These are phyloP conservation scores for Vidua chalybeata DNA, from an alignment of 2,113 vertebrate genomes.

Conservation along the genomic window DNA sequence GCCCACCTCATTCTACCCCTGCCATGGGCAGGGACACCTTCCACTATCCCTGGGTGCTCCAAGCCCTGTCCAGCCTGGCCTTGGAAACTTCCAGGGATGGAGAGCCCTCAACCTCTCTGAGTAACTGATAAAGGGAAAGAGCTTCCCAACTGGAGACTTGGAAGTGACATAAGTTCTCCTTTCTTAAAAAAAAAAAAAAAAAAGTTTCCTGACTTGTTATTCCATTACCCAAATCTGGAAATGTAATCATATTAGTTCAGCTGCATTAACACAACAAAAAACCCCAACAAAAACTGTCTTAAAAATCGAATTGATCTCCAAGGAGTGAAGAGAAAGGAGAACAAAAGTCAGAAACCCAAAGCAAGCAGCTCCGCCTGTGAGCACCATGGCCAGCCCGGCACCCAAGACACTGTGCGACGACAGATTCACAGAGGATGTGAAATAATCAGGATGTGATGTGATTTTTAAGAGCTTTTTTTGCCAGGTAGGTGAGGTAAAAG, in stretches of 20 bases:
- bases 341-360: conserved; percentile 21
- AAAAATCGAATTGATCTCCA: not conserved
- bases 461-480: not conserved
- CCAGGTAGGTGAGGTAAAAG: conserved; percentile 40
- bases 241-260: conserved; percentile 61
- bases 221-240: conserved; percentile 57
- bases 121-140: not conserved
- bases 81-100: not conserved
- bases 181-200: not conserved
- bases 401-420: rapidly evolving
- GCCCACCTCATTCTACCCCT: not conserved
- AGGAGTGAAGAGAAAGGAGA: conserved; percentile 31
- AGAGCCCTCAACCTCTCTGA: not conserved
- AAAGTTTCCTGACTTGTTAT: conserved; percentile 59
- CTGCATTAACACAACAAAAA: conserved; percentile 49
- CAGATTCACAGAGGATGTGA: not conserved
- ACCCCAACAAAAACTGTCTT: not conserved
- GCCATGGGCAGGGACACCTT: not conserved
- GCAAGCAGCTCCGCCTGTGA: not conserved
- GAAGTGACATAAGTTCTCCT: not conserved
- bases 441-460: not conserved
- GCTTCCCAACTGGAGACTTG: not conserved
- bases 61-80: not conserved
- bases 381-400: rapidly evolving
- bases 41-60: not conserved